A percentile compares a stretch with the other conserved stretches of the same genome.
phyloP scores from a whole-genome alignment of 53 echinoderm and acorn worm genomes.

The Stichopus horrens region DNA sequence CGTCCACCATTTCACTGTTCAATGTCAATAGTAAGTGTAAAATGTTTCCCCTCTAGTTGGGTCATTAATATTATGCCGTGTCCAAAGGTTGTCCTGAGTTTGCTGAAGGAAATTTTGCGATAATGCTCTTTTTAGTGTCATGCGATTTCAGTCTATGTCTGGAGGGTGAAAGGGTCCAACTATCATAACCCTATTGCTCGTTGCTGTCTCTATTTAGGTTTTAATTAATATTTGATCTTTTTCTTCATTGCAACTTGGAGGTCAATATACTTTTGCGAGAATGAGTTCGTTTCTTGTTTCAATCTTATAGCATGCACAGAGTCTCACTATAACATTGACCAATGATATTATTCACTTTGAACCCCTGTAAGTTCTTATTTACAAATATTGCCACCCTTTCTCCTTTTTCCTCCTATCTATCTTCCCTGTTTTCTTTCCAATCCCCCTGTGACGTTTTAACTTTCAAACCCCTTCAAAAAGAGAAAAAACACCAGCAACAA shows the following conservation, averaged over 20 bases:
- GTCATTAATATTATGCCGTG: constrained; percentile 18
- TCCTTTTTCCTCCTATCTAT: no score
- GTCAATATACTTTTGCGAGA: constrained; percentile 21
- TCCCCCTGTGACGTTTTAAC: no score
- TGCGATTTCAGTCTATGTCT: constrained; percentile 14
- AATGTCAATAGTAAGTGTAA: constrained; percentile 3
- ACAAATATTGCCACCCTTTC: no score
- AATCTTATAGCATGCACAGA: constrained; percentile 2
- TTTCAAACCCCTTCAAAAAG: no score
- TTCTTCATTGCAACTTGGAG: constrained; percentile 20
- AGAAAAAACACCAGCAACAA: no score
- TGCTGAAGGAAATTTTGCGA: constrained; percentile 18
- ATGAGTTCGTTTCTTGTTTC: not conserved
- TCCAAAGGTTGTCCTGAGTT: not conserved
- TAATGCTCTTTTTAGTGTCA: not conserved
- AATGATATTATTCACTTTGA: not conserved
- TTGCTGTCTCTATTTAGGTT: not conserved
- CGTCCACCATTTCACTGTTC: constrained; percentile 16
- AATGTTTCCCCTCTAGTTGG: constrained; percentile 31
- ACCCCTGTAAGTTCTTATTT: not conserved
- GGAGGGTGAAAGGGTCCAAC: not conserved
- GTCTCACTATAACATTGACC: constrained; percentile 1
- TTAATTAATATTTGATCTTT: constrained; percentile 6
- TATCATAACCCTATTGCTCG: constrained; percentile 34
- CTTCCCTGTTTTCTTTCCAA: no score